Evolutionary conservation across 2,888 invertebrate species (phyloP).

Genomic region (Brachycybe producta): DNA sequence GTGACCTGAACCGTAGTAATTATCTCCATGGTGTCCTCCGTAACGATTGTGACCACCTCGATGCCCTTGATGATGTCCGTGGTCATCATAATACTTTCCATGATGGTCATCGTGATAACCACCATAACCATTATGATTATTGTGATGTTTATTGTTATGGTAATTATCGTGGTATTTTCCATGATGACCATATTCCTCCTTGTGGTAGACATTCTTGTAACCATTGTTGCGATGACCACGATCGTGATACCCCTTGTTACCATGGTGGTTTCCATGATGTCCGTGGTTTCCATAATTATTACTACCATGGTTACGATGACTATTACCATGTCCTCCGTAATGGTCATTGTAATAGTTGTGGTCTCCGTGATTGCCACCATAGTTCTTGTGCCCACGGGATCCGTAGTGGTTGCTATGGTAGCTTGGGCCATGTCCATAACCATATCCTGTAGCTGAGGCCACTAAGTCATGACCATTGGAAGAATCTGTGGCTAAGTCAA

Average conservation of each 20-base stretch:
- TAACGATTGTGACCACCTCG: constrained; percentile 16
- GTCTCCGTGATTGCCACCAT: constrained; percentile 44
- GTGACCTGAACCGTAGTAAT: constrained; percentile 11
- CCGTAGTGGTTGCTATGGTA: constrained; percentile 34
- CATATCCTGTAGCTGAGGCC: constrained; percentile 14
- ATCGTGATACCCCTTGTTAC: constrained; percentile 16
- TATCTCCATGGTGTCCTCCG: constrained; percentile 19
- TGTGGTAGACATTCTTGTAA: constrained; percentile 18
- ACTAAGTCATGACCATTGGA: constrained; percentile 9
- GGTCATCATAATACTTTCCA: constrained; percentile 16
- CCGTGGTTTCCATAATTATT: constrained; percentile 15
- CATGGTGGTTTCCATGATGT: constrained; percentile 19
- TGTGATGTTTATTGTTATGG: constrained; percentile 16
- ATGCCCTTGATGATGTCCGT: constrained; percentile 17
- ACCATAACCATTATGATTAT: constrained; percentile 15
- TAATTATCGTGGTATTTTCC: constrained; percentile 18
- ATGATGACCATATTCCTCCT: constrained; percentile 19
- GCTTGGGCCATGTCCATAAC: constrained; percentile 24
- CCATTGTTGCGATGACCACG: constrained; percentile 16
- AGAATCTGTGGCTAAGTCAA: background rate
- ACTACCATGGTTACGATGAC: constrained; percentile 15
- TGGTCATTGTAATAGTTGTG: constrained; percentile 15
- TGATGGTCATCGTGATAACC: constrained; percentile 20
- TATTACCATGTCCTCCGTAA: constrained; percentile 18
- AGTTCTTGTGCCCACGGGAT: constrained; percentile 43